Base-by-base conservation (phyloP, 2,888 invertebrate species). In the Coenonympha arcania region DNA sequence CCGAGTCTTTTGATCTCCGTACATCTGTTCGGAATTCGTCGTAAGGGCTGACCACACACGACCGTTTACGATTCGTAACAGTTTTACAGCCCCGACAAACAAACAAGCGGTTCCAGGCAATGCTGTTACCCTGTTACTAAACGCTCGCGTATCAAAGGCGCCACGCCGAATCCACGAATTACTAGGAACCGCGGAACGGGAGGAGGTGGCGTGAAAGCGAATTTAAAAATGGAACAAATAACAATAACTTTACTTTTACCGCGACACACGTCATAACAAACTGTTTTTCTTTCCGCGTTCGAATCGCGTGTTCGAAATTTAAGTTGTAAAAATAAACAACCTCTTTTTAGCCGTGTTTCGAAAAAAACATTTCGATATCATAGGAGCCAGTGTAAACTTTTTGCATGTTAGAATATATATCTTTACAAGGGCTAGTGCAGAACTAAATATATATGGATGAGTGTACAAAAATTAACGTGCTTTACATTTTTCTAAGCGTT, bases 11-110 rank as follows among this genome's bases (percentile, higher is more conserved):
- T 86, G 86, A 86, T 85, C 75, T 84, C 75, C 55, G 66, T 68
- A 78, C 86, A 85, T 85, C 86, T 85, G 86, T 76, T 75, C 74
- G 68, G 74, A 79, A 76, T 84, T 86, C 86, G 84, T 78, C 80
- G 85, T 86, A 86, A 86, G 85, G 81, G 79, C 79, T 79, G 85
- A 76, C 86, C 85, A 86, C 86, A 85, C 86, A 83, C 85, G 83
- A 76, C 58, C 76, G 80, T 85, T 84, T 86, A 85, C 84, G 78
- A 74, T 75, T 75, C 78, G 66, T 76, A 78, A 77, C 83, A 74
- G 80, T 83, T 85, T 84, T 80, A 85, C 81, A 76, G 69, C 69
- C 71, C 71, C 63, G 71, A 79, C 82, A 86, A 86, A 85, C 84
- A 85, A 85, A 85, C 84, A 86, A 42, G 69, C 74, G 73, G 74